Evolutionary conservation across 1,140 invertebrate genomes (phyloP).

Genomic region (Drosophila burlai): DNA sequence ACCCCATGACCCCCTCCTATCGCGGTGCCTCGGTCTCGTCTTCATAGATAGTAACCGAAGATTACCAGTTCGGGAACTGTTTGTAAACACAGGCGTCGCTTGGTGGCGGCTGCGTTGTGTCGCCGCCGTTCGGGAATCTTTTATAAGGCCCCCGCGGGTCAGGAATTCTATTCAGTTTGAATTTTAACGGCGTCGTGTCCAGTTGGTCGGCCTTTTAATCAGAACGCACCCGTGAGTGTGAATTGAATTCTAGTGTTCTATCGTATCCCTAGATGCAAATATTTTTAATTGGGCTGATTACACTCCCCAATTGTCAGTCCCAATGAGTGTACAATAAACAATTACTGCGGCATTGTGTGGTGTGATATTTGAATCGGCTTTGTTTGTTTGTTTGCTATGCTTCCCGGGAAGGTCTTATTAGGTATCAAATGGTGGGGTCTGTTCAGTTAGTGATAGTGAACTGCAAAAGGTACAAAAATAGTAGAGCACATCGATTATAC

Average conservation of each 20-base stretch:
- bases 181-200: slow-evolving; percentile 54
- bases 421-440: background rate
- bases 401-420: background rate
- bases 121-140: slow-evolving; percentile 29
- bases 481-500: slow-evolving; percentile 1
- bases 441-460: slow-evolving; percentile 18
- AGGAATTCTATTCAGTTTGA: slow-evolving; percentile 62
- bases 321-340: slow-evolving; percentile 17
- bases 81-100: slow-evolving; percentile 9
- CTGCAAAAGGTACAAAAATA: slow-evolving; percentile 18
- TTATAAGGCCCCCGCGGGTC: slow-evolving; percentile 49
- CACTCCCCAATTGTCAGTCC: slow-evolving; percentile 11
- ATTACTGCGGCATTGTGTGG: slow-evolving; percentile 9
- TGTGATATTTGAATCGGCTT: slow-evolving; percentile 21
- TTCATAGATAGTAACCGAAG: slow-evolving; percentile 33
- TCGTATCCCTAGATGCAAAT: slow-evolving; percentile 36
- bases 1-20: background rate
- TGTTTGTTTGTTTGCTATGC: slow-evolving; percentile 8
- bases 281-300: slow-evolving; percentile 33
- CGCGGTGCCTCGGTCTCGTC: slow-evolving; percentile 7
- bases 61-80: slow-evolving; percentile 27
- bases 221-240: slow-evolving; percentile 43
- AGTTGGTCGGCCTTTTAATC: slow-evolving; percentile 32
- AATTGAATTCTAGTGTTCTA: slow-evolving; percentile 16
- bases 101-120: slow-evolving; percentile 14